A percentile compares a stretch with the other conserved stretches of the same genome.
phyloP scores from a whole-genome alignment of 2,113 vertebrate species.

The Cochlearius cochlearius region DNA sequence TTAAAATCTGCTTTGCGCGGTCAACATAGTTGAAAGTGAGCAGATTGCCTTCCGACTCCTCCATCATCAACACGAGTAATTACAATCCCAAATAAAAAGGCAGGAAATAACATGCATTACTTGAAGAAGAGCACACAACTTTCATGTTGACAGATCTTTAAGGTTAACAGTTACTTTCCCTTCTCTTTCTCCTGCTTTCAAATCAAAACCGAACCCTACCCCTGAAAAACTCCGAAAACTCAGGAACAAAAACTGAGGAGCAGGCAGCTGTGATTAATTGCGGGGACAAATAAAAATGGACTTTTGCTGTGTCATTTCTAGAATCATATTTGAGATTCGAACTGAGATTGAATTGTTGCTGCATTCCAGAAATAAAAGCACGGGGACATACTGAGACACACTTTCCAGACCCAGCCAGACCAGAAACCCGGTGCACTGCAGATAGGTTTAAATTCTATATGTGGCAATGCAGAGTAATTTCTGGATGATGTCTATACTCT shows the following conservation, averaged over 20 bases:
- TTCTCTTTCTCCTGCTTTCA: background rate
- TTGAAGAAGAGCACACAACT: background rate
- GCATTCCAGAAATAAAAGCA: background rate
- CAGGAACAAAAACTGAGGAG: background rate
- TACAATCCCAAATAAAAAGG: constrained; percentile 21
- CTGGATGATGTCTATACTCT: background rate
- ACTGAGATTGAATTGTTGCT: background rate
- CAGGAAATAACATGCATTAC: constrained; percentile 29
- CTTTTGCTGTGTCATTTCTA: background rate
- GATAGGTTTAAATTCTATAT: background rate
- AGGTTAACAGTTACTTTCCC: background rate
- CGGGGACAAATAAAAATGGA: background rate
- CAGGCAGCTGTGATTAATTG: background rate
- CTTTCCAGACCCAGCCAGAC: background rate
- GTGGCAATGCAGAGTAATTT: background rate
- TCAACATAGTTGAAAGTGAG: constrained; percentile 9
- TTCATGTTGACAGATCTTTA: background rate
- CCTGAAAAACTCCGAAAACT: background rate
- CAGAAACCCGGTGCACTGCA: background rate
- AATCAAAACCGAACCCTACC: background rate
- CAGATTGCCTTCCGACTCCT: background rate
- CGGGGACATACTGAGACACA: background rate
- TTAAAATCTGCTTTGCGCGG: constrained; percentile 16
- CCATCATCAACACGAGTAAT: background rate
- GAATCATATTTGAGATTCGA: background rate